Percentiles rank a stretch among this genome's conserved stretches.
These are phyloP conservation scores for Falcunculus frontatus DNA, from an alignment of 2,113 vertebrate species.

Conservation along the genomic window DNA sequence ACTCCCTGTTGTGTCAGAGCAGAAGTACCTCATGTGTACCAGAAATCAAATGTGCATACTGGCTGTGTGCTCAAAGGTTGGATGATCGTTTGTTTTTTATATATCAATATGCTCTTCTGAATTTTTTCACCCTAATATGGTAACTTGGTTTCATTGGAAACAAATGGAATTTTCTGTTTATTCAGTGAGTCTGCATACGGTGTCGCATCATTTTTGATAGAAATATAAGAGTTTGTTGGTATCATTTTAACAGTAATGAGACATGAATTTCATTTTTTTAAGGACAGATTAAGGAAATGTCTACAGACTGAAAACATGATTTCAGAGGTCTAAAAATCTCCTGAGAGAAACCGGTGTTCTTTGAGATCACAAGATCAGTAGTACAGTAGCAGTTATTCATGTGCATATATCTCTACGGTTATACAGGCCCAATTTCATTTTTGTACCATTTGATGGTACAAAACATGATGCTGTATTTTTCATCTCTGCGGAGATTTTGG, in stretches of 20 bases:
- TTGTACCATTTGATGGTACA: neutral
- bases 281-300: constrained; percentile 60
- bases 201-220: neutral
- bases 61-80: neutral
- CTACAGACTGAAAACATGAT: constrained; percentile 63
- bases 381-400: neutral
- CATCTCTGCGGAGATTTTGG: neutral
- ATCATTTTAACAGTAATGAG: constrained; percentile 17
- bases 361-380: constrained; percentile 65
- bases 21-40: neutral
- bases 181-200: neutral
- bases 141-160: neutral
- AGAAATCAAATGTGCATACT: neutral
- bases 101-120: neutral
- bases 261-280: constrained; percentile 45
- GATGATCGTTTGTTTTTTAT: neutral
- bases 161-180: neutral
- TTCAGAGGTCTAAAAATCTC: constrained; percentile 64
- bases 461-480: neutral
- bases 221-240: neutral
- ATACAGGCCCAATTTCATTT: neutral
- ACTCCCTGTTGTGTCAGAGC: neutral
- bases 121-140: neutral
- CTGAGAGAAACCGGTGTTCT: constrained; percentile 43
- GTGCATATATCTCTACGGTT: neutral